Evolutionary conservation across 2,888 invertebrate genomes (phyloP), one percentile per base, ranked within the genome.

Genomic region (Punctoribates punctum): DNA sequence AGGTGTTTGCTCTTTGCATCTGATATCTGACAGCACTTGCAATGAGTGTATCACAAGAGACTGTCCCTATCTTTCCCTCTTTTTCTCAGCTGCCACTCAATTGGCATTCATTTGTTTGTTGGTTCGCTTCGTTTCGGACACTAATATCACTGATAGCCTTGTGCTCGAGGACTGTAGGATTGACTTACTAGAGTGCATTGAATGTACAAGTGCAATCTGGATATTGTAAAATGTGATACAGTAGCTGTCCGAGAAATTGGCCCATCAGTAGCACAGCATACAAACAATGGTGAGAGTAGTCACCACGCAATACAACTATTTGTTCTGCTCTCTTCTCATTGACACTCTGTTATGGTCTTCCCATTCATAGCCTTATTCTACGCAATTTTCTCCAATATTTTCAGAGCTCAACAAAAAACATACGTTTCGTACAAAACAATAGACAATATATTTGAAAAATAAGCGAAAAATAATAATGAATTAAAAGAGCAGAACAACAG

Each of bases 301-400:
- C 65, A 2, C 23, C 70, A 70, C 70, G 70, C 70, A 70, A 70
- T 70, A 46, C 70, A 13, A 70, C 70, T 70, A 70, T 70, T 70
- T 70, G 70, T 70, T 70, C 34, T 70, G 70, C 70, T 70, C 17
- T 62, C 27, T 65, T 25, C 65, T 65, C 65, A 38, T 20, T 65
- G 17, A 38, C 34, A 29, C 65, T 65, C 38, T 62, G 15, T 3
- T 23, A 27, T 29, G 38, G 25, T 38, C 70, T 42, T 42, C 38
- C 70, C 15, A 65, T 65, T 65, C 9, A 17, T 34, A 17, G 17
- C 65, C n/a, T 51, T 17, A 51, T 51, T 65, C 34, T 34, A 2
- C 27, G 8, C 46, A 23, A n/a, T 70, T 38, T 20, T 70, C 46
- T 46, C 20, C 8, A 29, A 23, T 23, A 4, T 62, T n/a, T 17